Conservation (phyloP, 2,113 vertebrate genomes). For the Istiophorus platypterus region DNA sequence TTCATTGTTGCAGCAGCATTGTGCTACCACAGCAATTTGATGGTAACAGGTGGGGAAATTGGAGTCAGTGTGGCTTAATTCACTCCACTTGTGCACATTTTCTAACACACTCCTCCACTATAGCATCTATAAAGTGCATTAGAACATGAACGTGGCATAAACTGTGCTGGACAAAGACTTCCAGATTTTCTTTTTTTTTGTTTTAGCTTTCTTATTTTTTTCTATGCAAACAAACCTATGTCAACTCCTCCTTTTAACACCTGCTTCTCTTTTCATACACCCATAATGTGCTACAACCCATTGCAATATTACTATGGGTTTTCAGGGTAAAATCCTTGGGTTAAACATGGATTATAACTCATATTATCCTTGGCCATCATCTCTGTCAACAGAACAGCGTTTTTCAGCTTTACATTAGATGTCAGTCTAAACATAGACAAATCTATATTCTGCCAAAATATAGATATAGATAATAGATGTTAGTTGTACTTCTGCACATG, state of each 20-base stretch:
- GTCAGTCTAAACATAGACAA: no score
- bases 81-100: background rate
- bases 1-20: background rate
- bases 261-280: background rate
- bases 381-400: background rate
- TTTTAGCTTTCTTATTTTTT: background rate
- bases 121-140: background rate
- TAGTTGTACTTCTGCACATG: background rate
- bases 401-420: background rate
- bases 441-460: no score
- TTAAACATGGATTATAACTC: background rate
- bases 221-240: background rate
- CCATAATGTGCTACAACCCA: background rate
- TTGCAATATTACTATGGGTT: background rate
- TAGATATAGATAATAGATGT: no score
- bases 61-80: background rate
- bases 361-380: background rate
- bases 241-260: background rate
- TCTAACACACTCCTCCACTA: background rate
- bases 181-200: background rate
- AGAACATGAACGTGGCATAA: background rate
- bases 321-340: background rate
- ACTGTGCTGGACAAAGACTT: background rate
- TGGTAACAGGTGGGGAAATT: conserved; percentile 1
- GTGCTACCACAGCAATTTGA: background rate